Evolutionary conservation across 2,888 invertebrate species (phyloP).

Genomic region (Anthoptus insignis): DNA sequence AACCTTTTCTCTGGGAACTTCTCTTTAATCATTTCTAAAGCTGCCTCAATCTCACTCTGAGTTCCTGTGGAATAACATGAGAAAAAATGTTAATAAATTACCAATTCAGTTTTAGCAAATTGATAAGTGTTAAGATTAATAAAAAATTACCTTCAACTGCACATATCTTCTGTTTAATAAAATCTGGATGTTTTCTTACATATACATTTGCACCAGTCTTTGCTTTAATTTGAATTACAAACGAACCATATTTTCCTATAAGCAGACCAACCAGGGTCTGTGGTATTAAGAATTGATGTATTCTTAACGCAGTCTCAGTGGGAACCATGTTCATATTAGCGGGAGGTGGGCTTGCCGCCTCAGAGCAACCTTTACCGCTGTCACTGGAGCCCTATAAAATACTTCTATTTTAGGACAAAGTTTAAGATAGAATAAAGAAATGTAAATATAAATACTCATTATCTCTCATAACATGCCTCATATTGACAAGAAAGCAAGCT

Average conservation of each 20-base stretch:
- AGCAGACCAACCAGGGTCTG: conserved; percentile 93
- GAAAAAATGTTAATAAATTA: conserved; percentile 21
- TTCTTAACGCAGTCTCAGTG: conserved; percentile 76
- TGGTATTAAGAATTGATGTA: conserved; percentile 92
- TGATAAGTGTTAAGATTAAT: conserved; percentile 25
- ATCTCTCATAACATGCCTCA: too few species aligned
- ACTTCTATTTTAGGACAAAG: too few species aligned
- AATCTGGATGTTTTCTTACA: conserved; percentile 92
- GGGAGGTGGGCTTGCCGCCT: conserved; percentile 90
- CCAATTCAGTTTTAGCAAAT: too few species aligned
- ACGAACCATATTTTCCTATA: conserved; percentile 94
- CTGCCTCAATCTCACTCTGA: conserved; percentile 92
- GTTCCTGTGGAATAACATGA: conserved; percentile 82
- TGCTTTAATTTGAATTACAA: conserved; percentile 93
- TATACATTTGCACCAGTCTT: conserved; percentile 93
- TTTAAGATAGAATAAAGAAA: too few species aligned
- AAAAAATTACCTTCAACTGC: conserved; percentile 90
- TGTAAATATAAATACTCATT: too few species aligned
- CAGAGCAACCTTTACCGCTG: conserved; percentile 94
- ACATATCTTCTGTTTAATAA: conserved; percentile 93
- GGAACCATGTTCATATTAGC: conserved; percentile 85
- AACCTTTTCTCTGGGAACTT: conserved; percentile 94
- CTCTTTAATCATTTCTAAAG: conserved; percentile 94
- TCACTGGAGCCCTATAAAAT: conserved; percentile 91
- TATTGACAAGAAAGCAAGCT: too few species aligned